A percentile compares a stretch with the other conserved stretches of the same genome.
Conservation (phyloP, 2,113 vertebrate species). For the human region GRCh38 chr4:46582001-46582500, state of each 20-base stretch:
- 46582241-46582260: constrained; percentile 65
- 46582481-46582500: background rate
- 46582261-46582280: constrained; percentile 66
- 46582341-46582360: constrained; percentile 35
- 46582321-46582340: constrained; percentile 19
- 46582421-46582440: background rate
- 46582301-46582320: constrained; percentile 61
- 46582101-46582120: constrained; percentile 17
- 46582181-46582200: constrained; percentile 59
- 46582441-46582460: background rate
- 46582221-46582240: constrained; percentile 59
- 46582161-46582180: constrained; percentile 63
- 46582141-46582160: constrained; percentile 46
- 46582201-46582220: constrained; percentile 63
- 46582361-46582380: background rate
- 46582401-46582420: background rate
- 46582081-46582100: constrained; percentile 10
- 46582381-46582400: background rate
- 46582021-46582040: background rate
- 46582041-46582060: background rate
- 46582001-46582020: constrained; percentile 45
- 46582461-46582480: background rate
- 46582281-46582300: constrained; percentile 52
- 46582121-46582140: constrained; percentile 51
- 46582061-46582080: background rate